These are phyloP conservation scores for Clarias magur DNA, from an alignment of 2,113 vertebrate genomes.

Conservation along the genomic window DNA sequence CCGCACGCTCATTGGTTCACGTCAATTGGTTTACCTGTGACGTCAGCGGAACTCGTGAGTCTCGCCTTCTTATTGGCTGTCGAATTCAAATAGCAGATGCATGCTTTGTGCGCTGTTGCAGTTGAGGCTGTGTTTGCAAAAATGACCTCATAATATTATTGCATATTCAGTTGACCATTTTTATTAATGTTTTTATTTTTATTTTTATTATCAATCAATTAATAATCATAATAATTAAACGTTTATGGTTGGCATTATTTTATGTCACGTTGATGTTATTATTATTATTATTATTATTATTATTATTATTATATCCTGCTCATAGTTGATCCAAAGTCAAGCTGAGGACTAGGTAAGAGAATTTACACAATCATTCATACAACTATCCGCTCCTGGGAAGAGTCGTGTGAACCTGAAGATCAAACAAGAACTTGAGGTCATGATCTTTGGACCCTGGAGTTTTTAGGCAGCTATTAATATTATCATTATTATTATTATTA, in stretches of 20 bases:
- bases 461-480: neutral
- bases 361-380: neutral
- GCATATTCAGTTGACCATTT: too few species aligned
- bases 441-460: neutral
- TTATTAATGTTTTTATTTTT: too few species aligned
- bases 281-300: neutral
- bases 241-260: neutral
- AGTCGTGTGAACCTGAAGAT: neutral
- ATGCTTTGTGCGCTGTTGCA: neutral
- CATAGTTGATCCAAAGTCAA: neutral
- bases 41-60: conserved; percentile 3
- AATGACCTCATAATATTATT: neutral
- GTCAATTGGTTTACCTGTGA: neutral
- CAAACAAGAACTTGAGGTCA: neutral
- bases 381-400: neutral
- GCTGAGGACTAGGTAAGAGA: neutral
- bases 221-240: too few species aligned
- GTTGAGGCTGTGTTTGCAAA: neutral
- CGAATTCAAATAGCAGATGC: conserved; percentile 68
- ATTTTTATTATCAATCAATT: too few species aligned
- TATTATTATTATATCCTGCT: neutral
- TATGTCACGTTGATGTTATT: neutral
- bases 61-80: conserved; percentile 66
- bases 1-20: conserved; percentile 65
- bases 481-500: neutral